These are phyloP conservation scores for Falcaria lacertinaria DNA, from an alignment of 2,888 invertebrate species.

Conservation along the genomic window DNA sequence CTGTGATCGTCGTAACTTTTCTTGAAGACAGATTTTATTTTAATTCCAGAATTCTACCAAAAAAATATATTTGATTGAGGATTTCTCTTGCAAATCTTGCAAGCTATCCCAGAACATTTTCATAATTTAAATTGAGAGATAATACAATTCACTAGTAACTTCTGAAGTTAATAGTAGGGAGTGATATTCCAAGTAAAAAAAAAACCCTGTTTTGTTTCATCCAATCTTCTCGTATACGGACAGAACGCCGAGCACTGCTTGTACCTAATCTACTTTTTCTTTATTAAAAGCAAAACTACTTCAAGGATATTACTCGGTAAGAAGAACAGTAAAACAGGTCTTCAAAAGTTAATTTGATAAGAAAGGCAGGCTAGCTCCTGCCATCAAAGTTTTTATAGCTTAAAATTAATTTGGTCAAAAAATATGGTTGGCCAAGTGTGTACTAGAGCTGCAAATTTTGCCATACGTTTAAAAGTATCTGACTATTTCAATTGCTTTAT, in stretches of 20 bases:
- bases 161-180: too few species aligned
- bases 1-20: background rate
- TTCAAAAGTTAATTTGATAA: constrained; percentile 55
- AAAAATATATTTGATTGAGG: too few species aligned
- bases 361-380: constrained; percentile 33
- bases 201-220: background rate
- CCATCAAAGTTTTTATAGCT: constrained; percentile 21
- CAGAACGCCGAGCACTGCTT: background rate
- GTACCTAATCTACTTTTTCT: background rate
- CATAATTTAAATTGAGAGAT: too few species aligned
- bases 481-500: too few species aligned
- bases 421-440: constrained; percentile 16
- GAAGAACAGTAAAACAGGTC: constrained; percentile 5
- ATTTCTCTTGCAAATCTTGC: too few species aligned
- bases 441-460: too few species aligned
- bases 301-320: background rate
- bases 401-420: constrained; percentile 57
- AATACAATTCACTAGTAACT: too few species aligned
- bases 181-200: too few species aligned
- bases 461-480: too few species aligned
- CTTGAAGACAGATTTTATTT: background rate
- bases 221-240: background rate
- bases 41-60: background rate
- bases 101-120: too few species aligned
- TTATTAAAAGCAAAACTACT: background rate